Evolutionary conservation across 1,140 invertebrate species (phyloP), one percentile per base, ranked within the genome.

Genomic region (Caerostris extrusa): DNA sequence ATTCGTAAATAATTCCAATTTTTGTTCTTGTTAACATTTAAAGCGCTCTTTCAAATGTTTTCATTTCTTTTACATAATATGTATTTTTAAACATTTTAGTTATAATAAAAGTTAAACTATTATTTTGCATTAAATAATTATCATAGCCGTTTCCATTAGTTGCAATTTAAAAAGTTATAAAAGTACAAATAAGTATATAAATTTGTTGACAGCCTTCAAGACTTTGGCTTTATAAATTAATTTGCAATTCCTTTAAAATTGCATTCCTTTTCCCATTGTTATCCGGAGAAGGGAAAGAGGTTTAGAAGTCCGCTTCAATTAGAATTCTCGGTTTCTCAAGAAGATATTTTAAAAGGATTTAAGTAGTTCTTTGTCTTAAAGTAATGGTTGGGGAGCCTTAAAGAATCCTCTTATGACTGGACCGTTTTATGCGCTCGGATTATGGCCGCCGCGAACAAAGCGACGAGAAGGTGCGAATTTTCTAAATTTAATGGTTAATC

Each of bases 291-390:
- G 53, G 12, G 71, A 7, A 77, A 77, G 53, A 77, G 71, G 34
- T 77, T 77, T 50, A 12, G 71, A 77, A 77, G 34, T 77, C 34
- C 71, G 34, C 50, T 53, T 34, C 71, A 77, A 77, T 77, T 77
- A 77, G 71, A 77, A 77, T 77, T 77, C 19, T 77, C 50, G 71
- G 34, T 77, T 77, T 77, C 71, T 50, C 71, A 77, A 77, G 71
- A 34, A 77, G 34, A 34, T 50, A 53, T 50, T 77, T 53, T 50
- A 77, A 77, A 53, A 34, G 50, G 71, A 12, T 77, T 77, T 77
- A 77, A 77, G 71, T 77, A 77, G 71, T 77, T 77, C 71, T 77
- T 77, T 77, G 71, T 77, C 71, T 77, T 50, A 50, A 19, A 8
- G 71, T 77, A 77, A 12, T 77, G 19, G 19, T 77, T 77, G 34